Base-by-base conservation (phyloP, 2,113 vertebrate genomes). In the Cathartes aura region DNA sequence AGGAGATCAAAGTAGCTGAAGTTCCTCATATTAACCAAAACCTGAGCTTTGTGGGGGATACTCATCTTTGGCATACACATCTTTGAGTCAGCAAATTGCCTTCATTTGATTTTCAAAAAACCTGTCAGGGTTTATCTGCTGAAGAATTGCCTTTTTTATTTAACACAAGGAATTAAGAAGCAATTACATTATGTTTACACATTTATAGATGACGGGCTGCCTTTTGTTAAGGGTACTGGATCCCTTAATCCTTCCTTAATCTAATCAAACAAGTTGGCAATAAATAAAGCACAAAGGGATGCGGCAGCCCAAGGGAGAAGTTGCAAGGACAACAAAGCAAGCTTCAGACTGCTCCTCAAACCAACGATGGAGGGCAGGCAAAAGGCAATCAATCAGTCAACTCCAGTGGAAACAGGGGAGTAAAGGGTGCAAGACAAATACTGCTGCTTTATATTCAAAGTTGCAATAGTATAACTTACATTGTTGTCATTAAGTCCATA, bases 231-330 rank as follows among this genome's bases (percentile, higher is more conserved):
- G 43, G 47, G 42, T 40, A 87, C 34, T 81, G 34, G 58, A 84
- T 96, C 66, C 42, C 38, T 95, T 97, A 89, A 93, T 91, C 81
- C 66, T 84, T 79, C 29, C 34, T 91, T 82, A 96, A 95, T 90
- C 94, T 93, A 96, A 97, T 93, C 89, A 96, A 93, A 91, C 58
- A 96, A 93, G 63, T 27, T 59, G 34, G 52, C 53, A 90, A 91
- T 47, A 89, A 92, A 92, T 66, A 87, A 92, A 91, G 47, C 62
- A 94, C 62, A 94, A 88, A 93, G 73, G 16, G 83, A 95, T 80
- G n/a, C 0, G 1, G 62, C 63, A 93, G 78, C 36, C 55, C 62
- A 89, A 85, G 43, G 59, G 24, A 84, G 56, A 95, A 64, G 40
- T 18, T 63, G 34, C 45, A 73, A 81, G 52, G 43, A 60, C 89